phyloP scores from a whole-genome alignment of 2,113 vertebrate genomes.

The Macroglossus sobrinus region DNA sequence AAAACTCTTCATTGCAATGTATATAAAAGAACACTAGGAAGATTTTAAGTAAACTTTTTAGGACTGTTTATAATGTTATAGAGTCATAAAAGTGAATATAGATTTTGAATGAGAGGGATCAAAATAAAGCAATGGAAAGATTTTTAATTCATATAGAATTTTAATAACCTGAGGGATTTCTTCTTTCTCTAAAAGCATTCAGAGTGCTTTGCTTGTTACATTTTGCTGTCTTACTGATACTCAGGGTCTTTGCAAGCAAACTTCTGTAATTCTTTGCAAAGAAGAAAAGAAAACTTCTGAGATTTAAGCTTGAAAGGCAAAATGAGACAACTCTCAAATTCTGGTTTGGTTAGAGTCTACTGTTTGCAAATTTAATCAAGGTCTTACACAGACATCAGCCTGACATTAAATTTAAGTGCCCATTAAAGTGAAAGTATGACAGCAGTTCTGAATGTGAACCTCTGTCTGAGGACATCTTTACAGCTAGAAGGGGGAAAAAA shows the following conservation, averaged over 20 bases:
- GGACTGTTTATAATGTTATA: neutral
- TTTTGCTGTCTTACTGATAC: constrained; percentile 27
- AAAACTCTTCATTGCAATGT: constrained; percentile 18
- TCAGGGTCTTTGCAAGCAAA: constrained; percentile 34
- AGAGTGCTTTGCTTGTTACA: constrained; percentile 34
- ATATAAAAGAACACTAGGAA: constrained; percentile 16
- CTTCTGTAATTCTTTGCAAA: constrained; percentile 37
- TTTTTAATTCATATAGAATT: constrained; percentile 42
- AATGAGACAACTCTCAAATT: constrained; percentile 60
- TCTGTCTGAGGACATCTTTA: constrained; percentile 63
- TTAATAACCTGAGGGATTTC: constrained; percentile 45
- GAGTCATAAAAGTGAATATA: constrained; percentile 43
- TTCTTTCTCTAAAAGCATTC: neutral
- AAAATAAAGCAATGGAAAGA: constrained; percentile 26
- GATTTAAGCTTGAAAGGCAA: constrained; percentile 50
- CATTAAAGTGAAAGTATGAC: constrained; percentile 55
- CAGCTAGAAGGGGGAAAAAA: constrained; percentile 38
- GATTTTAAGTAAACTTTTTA: constrained; percentile 38
- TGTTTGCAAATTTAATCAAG: constrained; percentile 72
- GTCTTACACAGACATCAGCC: constrained; percentile 65
- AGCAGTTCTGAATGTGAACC: constrained; percentile 41
- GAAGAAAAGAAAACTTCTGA: constrained; percentile 47
- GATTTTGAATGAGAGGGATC: constrained; percentile 29
- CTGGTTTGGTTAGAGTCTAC: constrained; percentile 48
- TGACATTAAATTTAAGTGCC: constrained; percentile 73